phyloP scores from a whole-genome alignment of 2,797 vertebrate genomes.

The Darevskia mixta region DNA sequence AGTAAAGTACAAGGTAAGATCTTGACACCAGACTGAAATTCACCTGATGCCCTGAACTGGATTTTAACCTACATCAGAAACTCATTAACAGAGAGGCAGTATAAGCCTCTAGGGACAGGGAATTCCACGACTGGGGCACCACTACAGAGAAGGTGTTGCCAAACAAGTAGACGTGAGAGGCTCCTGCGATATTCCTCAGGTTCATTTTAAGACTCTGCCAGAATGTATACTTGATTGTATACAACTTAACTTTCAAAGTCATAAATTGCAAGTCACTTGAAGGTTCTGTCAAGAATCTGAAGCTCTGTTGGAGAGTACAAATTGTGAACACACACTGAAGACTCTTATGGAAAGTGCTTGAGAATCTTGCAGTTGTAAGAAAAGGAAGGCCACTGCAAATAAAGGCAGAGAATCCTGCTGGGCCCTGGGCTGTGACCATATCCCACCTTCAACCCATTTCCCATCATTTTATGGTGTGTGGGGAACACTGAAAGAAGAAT shows the following conservation, averaged over 20 bases:
- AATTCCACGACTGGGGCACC: no score
- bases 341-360: not conserved
- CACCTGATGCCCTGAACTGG: no score
- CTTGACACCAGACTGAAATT: no score
- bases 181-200: no score
- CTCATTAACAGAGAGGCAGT: no score
- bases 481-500: not conserved
- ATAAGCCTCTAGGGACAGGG: no score
- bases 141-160: not conserved
- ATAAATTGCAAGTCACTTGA: not conserved
- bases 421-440: not conserved
- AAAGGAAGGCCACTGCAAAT: not conserved
- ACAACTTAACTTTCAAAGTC: not conserved
- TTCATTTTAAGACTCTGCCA: not conserved
- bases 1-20: no score
- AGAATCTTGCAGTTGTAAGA: not conserved
- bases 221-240: not conserved
- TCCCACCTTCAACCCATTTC: not conserved
- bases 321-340: not conserved
- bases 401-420: not conserved
- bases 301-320: not conserved
- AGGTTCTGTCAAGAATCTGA: not conserved
- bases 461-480: not conserved
- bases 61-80: no score
- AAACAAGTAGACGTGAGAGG: not conserved